A percentile compares a stretch with the other conserved stretches of the same genome.
Evolutionary conservation across 2,797 vertebrate species (phyloP).

Genomic region (Gymnocypris eckloni): DNA sequence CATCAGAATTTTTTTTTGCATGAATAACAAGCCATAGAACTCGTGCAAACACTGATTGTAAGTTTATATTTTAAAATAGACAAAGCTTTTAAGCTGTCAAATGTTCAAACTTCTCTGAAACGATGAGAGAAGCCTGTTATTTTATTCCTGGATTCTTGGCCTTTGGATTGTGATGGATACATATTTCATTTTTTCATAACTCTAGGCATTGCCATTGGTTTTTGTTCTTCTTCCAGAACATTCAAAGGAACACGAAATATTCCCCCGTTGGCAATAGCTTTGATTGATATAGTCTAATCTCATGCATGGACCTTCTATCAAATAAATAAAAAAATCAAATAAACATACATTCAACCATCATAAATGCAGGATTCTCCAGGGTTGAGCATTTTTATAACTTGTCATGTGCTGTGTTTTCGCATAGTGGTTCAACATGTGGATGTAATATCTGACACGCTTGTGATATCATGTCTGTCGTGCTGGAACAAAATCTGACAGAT

Average conservation of each 20-base stretch:
- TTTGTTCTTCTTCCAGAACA: constrained; percentile 5
- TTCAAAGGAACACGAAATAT: background rate
- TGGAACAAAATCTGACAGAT: constrained; percentile 57
- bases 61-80: constrained; percentile 41
- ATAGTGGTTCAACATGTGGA: constrained; percentile 44
- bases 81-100: constrained; percentile 36
- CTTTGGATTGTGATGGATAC: background rate
- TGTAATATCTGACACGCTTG: constrained; percentile 46
- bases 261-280: background rate
- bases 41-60: constrained; percentile 48
- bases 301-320: constrained; percentile 13
- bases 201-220: background rate
- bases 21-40: constrained; percentile 45
- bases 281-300: constrained; percentile 28
- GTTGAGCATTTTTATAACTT: constrained; percentile 31
- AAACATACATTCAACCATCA: constrained; percentile 35
- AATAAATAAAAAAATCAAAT: constrained; percentile 18
- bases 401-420: constrained; percentile 40
- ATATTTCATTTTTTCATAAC: constrained; percentile 30
- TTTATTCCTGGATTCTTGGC: constrained; percentile 31
- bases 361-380: constrained; percentile 21
- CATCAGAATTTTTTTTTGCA: constrained; percentile 45
- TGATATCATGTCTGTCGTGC: constrained; percentile 54
- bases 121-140: background rate
- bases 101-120: constrained; percentile 33